Evolutionary conservation across 2,113 vertebrate genomes (phyloP), one percentile per base, ranked within the genome.

Genomic region (Corythaixoides concolor): DNA sequence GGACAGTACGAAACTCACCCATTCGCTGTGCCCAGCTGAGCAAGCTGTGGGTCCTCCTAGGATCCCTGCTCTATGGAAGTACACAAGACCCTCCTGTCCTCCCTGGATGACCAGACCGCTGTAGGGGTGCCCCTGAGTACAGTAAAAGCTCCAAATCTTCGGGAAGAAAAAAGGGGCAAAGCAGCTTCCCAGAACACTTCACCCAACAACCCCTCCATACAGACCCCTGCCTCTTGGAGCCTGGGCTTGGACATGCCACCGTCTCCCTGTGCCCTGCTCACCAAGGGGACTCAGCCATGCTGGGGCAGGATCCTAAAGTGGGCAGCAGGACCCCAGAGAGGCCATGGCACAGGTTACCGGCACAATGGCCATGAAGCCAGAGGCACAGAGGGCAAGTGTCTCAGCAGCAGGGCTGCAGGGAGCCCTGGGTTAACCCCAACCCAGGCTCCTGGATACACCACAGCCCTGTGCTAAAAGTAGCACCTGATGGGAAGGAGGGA

Each of bases 401-500:
- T 47, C 47, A 62, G 10, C 50, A 15, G 20, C 1, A 3, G 23
- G 26, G 13, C 87, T 81, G 45, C 49, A 28, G 20, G 12, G 45
- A 92, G 66, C 33, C 28, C 68, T 35, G 6, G 2, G 3, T 33
- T 85, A 85, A 70, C 86, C 56, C 41, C 27, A 41, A 28, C 41
- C 69, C 53, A 27, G 58, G 77, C 41, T 87, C 39, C 69, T 73
- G 69, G 14, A 14, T 67, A 19, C 12, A 47, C 26, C 60, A 37
- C 39, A 81, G 33, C 11, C 39, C 49, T 77, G 15, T 7, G 13
- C 88, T 96, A 94, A 90, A 94, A 91, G 90, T 75, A 95, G 80
- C 73, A 91, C 90, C 90, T 96, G 88, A 95, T 87, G 88, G 88
- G 63, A 94, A 95, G 80, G 37, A 87, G 86, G 88, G 84, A 95